Evolutionary conservation across 2,113 vertebrate genomes (phyloP).

Genomic region (Forbesichthys papilliferus): DNA sequence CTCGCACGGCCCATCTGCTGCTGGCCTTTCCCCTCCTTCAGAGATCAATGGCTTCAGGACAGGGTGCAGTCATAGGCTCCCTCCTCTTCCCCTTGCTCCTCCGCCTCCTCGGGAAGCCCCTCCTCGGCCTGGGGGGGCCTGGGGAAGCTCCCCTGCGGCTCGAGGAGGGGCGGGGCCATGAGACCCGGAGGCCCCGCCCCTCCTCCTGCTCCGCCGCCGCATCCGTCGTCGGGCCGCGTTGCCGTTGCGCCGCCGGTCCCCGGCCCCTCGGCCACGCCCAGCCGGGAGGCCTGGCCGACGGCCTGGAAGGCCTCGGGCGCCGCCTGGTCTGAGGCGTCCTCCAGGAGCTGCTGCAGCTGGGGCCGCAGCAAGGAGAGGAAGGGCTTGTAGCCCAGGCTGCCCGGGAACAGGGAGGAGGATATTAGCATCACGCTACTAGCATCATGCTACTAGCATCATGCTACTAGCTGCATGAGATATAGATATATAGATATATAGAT

Average conservation of each 20-base stretch:
- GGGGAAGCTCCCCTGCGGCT: constrained; percentile 59
- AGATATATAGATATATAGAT: too few relatives aligned
- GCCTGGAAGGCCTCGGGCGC: constrained; percentile 91
- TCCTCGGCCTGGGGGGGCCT: constrained; percentile 78
- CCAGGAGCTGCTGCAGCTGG: constrained; percentile 88
- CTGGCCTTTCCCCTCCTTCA: constrained; percentile 2
- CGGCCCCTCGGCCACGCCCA: constrained; percentile 67
- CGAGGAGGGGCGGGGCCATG: constrained; percentile 75
- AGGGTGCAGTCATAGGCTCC: constrained; percentile 89
- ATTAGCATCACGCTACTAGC: not conserved
- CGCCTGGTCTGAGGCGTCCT: constrained; percentile 81
- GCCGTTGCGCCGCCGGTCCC: constrained; percentile 34
- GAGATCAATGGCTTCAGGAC: constrained; percentile 76
- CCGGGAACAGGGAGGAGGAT: not conserved
- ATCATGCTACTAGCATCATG: not conserved
- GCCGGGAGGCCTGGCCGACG: constrained; percentile 76
- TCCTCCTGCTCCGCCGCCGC: constrained; percentile 64
- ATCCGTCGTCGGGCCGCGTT: constrained; percentile 83
- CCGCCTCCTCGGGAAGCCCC: constrained; percentile 70
- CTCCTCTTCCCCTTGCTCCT: constrained; percentile 83
- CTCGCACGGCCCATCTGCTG: not conserved
- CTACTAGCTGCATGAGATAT: not conserved
- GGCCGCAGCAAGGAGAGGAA: constrained; percentile 93
- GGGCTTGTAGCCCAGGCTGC: constrained; percentile 95
- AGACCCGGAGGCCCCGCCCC: constrained; percentile 58